Evolutionary conservation across 2,797 vertebrate species (phyloP), one percentile per base, ranked within the genome.

Genomic region (Ataeniobius toweri): DNA sequence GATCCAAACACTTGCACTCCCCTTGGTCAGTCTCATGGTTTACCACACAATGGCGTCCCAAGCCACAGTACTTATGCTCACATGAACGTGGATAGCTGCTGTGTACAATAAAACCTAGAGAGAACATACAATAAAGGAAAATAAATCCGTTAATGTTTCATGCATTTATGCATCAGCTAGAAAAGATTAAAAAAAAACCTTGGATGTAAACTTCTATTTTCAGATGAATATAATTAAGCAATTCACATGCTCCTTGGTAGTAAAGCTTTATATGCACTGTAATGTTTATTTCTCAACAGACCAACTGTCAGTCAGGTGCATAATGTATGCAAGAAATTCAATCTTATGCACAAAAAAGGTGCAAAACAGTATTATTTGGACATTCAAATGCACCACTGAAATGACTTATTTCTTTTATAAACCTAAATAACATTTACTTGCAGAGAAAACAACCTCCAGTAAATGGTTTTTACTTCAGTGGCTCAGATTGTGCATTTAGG

Each of bases 21-120:
- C 96, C 97, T 82, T 95, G 96, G 16, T 94, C 95, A 0, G 93
- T 96, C 85, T 94, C 95, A 82, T 89, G 92, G 85, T 94, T 93
- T 85, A 96, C 85, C 71, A 96, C 86, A 0, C 98, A 99, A 85
- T 96, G 98, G 73, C 96, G 96, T 14, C 98, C 98, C 92, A 99
- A 88, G 63, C 98, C 98, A 26, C 98, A 99, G 90, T 97, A 99
- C 85, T 97, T 98, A 83, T 97, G 98, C 85, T 97, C 96, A 74
- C 98, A 99, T 0, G 96, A 95, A 80, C 91, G 94, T 0, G 93
- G 91, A 71, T 81, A 86, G 41, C 76, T 91, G 76, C 81, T 91
- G 56, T 95, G 96, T 79, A 82, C 94, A 72, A 92, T 69, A 67
- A 95, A 93, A 0, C 95, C 98, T 99, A 88, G 2, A 14, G 76